Conservation (phyloP, 2,888 invertebrate genomes). For the Neelides folsomi region DNA sequence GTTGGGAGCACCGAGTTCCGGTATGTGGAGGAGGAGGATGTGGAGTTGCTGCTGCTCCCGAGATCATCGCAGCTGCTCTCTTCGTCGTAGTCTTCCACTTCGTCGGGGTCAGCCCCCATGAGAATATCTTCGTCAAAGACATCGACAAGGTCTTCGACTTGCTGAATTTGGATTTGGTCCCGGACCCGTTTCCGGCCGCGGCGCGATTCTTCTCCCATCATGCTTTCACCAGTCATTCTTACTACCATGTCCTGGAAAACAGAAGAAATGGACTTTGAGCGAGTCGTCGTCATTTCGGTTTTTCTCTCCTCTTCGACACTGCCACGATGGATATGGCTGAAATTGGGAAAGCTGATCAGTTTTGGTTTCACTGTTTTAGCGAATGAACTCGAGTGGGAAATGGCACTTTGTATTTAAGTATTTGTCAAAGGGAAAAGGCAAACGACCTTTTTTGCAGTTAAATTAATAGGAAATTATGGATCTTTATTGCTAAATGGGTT, state of each 20-base stretch:
- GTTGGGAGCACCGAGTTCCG: conserved; percentile 10
- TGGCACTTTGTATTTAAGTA: no score
- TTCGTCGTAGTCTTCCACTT: conserved; percentile 28
- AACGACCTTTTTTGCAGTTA: no score
- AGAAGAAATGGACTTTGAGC: not conserved
- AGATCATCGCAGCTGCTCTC: conserved; percentile 27
- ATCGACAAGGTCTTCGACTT: conserved; percentile 14
- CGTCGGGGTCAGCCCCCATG: conserved; percentile 22
- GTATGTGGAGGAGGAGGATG: conserved; percentile 27
- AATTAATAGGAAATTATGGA: no score
- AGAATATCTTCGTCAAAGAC: conserved; percentile 30
- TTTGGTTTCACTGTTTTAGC: no score
- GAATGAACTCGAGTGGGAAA: no score
- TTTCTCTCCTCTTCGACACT: no score
- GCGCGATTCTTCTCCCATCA: conserved; percentile 24
- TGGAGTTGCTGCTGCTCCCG: conserved; percentile 23
- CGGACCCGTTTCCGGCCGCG: conserved; percentile 20
- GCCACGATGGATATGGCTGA: no score
- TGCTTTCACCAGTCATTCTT: conserved; percentile 30
- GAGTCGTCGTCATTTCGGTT: no score
- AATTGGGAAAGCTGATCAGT: no score
- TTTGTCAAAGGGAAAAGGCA: no score
- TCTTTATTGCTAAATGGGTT: no score
- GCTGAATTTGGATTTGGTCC: conserved; percentile 9
- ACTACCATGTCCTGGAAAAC: conserved; percentile 26